These are phyloP conservation scores for Drosophila asahinai DNA, from an alignment of 1,140 invertebrate species.

Conservation along the genomic window DNA sequence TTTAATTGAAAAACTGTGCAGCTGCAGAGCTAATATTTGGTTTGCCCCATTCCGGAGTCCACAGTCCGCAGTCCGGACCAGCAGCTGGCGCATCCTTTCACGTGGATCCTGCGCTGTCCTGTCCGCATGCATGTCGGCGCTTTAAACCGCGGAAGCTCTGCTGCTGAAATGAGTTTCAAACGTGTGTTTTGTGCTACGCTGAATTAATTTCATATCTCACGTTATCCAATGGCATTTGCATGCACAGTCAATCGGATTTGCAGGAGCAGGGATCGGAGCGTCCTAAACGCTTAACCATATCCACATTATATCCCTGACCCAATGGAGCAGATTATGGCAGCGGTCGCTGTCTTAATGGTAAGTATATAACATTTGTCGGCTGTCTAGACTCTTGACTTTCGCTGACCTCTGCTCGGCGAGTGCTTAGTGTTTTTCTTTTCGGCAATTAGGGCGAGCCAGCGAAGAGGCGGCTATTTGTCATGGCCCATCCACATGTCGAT, in stretches of 20 bases:
- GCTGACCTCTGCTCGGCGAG: constrained; percentile 35
- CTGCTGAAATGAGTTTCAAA: constrained; percentile 57
- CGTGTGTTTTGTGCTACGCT: constrained; percentile 42
- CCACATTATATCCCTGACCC: constrained; percentile 12
- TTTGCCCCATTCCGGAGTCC: constrained; percentile 38
- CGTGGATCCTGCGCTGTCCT: constrained; percentile 7
- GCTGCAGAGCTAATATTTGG: constrained; percentile 76
- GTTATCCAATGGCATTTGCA: constrained; percentile 18
- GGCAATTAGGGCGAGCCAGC: constrained; percentile 30
- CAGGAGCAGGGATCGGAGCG: not conserved
- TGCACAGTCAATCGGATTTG: constrained; percentile 45
- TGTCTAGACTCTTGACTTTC: constrained; percentile 66
- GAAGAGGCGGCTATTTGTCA: constrained; percentile 31
- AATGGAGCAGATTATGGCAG: constrained; percentile 33
- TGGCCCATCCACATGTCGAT: constrained; percentile 41
- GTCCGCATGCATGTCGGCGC: constrained; percentile 43
- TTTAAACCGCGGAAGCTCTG: constrained; percentile 38
- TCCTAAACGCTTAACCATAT: constrained; percentile 35
- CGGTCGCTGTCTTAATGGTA: constrained; percentile 20
- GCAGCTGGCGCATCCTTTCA: constrained; percentile 14
- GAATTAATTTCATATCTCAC: constrained; percentile 55
- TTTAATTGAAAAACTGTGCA: constrained; percentile 78
- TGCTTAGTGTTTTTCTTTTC: constrained; percentile 8
- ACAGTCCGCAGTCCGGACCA: constrained; percentile 6
- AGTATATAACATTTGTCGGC: constrained; percentile 42